Conservation (phyloP, 2,113 vertebrate species). For the Xiphorhynchus elegans region DNA sequence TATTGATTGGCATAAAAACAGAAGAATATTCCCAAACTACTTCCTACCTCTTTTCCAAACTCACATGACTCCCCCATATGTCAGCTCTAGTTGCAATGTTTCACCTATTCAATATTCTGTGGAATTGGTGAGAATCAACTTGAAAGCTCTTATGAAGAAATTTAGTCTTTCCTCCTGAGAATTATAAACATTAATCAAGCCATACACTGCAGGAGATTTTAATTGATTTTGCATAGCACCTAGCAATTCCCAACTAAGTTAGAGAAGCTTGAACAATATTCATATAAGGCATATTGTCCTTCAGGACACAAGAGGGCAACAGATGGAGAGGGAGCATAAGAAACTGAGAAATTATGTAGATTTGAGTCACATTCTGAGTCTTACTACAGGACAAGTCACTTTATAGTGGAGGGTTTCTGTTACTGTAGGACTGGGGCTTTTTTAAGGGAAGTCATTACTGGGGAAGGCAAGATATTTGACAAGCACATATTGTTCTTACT, state of each 20-base stretch:
- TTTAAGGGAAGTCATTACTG: not conserved
- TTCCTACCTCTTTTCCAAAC: not conserved
- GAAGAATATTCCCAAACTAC: not conserved
- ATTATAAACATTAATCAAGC: conserved; percentile 7
- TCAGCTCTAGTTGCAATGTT: not conserved
- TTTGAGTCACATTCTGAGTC: not conserved
- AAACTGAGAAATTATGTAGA: not conserved
- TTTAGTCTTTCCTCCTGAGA: not conserved
- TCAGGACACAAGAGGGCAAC: not conserved
- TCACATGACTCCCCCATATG: not conserved
- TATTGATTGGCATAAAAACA: not conserved
- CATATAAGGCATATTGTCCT: not conserved
- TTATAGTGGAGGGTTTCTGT: not conserved
- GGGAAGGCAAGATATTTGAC: not conserved
- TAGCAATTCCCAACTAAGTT: not conserved
- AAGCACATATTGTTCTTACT: not conserved
- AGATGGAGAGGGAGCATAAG: not conserved
- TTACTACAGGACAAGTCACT: not conserved
- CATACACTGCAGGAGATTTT: not conserved
- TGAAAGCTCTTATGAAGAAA: not conserved
- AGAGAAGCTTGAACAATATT: not conserved
- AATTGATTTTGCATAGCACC: not conserved
- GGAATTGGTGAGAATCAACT: not conserved
- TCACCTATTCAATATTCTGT: conserved; percentile 15
- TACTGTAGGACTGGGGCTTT: not conserved